Evolutionary conservation across 2,113 vertebrate species (phyloP), one percentile per base, ranked within the genome.

Genomic region (Carassius auratus): DNA sequence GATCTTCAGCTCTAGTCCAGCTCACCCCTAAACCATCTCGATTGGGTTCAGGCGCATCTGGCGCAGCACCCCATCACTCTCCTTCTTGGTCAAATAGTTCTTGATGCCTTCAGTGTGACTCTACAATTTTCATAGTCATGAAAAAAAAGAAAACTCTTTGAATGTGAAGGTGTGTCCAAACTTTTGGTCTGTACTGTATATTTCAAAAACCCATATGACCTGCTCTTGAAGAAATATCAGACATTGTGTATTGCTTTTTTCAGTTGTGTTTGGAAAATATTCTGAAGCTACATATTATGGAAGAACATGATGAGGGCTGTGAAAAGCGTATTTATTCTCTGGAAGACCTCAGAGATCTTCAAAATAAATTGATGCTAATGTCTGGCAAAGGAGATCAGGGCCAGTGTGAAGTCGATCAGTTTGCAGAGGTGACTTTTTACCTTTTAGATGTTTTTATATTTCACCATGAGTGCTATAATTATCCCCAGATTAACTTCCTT

Each of bases 351-450:
- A 92, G 93, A 2, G 98, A 99, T 26, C 94, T 99, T 55, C 93
- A 98, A 89, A 98, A 99, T 92, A 99, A 99, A 85, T 93, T 99
- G 76, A 99, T 99, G 98, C 96, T 99, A 12, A 98, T 99, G 97
- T 99, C 98, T 0, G 95, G 96, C 38, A 98, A 97, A 93, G 97
- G 94, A 7, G 98, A 98, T 45, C 96, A 97, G 89, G 95, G 93
- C 33, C 93, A 94, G 2, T 59, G 87, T 74, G 97, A 98, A 87
- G 97, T 98, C 79, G 96, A 98, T 75, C 94, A 85, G 45, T 99
- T 99, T 92, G 94, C 95, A 0, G 98, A 99, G 96, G 98, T 97
- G 87, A 94, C 92, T 59, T 19, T 45, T 7, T 7, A 62, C 4
- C 61, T 86, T 50, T 76, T 30, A 50, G 13, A 8, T 14, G 1